Conservation (phyloP, 2,888 invertebrate species). For the Andrena dorsata region DNA sequence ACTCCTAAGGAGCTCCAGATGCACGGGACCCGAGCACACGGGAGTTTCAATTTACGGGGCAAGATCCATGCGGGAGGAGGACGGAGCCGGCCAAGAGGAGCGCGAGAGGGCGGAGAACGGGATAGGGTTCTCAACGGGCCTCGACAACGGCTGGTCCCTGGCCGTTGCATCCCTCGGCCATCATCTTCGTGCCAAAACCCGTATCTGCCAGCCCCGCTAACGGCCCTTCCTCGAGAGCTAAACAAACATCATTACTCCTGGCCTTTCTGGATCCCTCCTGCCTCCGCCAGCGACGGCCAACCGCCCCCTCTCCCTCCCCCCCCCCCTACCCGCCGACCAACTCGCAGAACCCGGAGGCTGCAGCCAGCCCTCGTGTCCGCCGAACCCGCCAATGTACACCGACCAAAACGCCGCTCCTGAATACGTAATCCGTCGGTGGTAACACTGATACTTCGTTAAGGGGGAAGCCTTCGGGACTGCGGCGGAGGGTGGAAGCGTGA, state of each 20-base stretch:
- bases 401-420: constrained; percentile 69
- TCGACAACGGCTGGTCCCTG: constrained; percentile 42
- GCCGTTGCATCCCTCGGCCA: constrained; percentile 62
- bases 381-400: constrained; percentile 72
- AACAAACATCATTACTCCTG: constrained; percentile 82
- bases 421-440: constrained; percentile 75
- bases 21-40: constrained; percentile 72
- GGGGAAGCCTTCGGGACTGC: constrained; percentile 38
- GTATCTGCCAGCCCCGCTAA: constrained; percentile 72
- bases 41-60: constrained; percentile 82
- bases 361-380: constrained; percentile 53
- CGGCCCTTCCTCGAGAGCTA: constrained; percentile 77
- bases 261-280: constrained; percentile 62
- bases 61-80: constrained; percentile 32
- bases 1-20: constrained; percentile 80
- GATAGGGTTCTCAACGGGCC: constrained; percentile 44
- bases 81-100: constrained; percentile 16
- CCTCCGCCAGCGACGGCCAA: constrained; percentile 36
- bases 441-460: constrained; percentile 77
- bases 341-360: constrained; percentile 46
- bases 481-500: not conserved
- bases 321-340: too few species aligned
- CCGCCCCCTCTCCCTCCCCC: not conserved
- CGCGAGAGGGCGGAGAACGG: constrained; percentile 38
- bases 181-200: constrained; percentile 76